Evolutionary conservation across 2,888 invertebrate species (phyloP), one percentile per base, ranked within the genome.

Genomic region (Melolontha melolontha): DNA sequence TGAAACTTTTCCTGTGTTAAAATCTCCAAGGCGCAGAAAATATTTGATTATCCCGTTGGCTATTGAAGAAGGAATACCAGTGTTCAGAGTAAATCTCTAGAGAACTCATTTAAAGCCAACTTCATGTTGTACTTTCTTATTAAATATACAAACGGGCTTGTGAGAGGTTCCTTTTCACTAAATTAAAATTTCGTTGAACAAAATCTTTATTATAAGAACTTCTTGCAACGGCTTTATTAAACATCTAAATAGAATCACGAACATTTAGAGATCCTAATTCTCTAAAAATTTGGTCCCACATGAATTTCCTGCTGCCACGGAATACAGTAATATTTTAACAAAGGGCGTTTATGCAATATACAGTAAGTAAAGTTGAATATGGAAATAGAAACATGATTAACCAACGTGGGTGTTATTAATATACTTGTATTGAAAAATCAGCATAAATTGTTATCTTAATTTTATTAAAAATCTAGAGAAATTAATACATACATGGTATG

Each of bases 101-200:
- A 39, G 59, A 62, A 8, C 34, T 47, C n/a, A n/a, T 47, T 16
- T 29, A 34, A 39, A 39, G 49, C 14, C 47, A 62, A 62, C 59
- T 62, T 62, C 59, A 12, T 47, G 12, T 14, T 62, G 29, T 47
- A 44, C 47, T 47, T 62, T 14, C 44, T 16, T 39, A 47, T 62
- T 62, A 62, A 62, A 47, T 62, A 62, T 49, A 62, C 49, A 62
- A 62, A 62, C 59, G 47, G 10, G 4, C 14, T 42, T 42, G 34
- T 29, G 12, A 22, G 34, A 47, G 59, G n/a, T 34, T 27, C 42
- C 34, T 47, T 62, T 47, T 8, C 34, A 34, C 14, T n/a, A 62
- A 34, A 47, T 62, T 59, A 59, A 47, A 62, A 62, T 62, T 62
- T 47, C n/a, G 11, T 49, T 16, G 44, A 47, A 34, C 34, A 62